Evolutionary conservation across 2,888 invertebrate species (phyloP).

Genomic region (Dinocampus coccinellae): DNA sequence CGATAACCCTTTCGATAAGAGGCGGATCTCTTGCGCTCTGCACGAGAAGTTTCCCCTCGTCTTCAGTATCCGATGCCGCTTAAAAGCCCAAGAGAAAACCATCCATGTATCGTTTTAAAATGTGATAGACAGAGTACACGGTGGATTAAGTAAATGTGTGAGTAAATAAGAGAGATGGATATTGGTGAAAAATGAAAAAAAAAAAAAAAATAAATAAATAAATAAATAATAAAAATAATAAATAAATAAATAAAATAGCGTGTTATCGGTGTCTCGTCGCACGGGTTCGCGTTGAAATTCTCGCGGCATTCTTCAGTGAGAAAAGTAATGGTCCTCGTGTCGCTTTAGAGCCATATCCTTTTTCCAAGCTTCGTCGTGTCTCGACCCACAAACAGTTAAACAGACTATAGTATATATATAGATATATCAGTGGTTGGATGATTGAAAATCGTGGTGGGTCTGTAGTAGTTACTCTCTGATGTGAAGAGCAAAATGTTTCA

Average conservation of each 20-base stretch:
- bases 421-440: background rate
- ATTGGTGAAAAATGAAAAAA: no score
- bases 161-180: no score
- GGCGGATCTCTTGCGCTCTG: slow-evolving; percentile 19
- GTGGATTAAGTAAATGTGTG: no score
- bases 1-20: slow-evolving; percentile 33
- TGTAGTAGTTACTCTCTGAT: background rate
- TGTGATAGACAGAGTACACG: no score
- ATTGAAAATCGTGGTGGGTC: background rate
- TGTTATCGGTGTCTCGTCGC: slow-evolving; percentile 16
- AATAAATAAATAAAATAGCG: background rate
- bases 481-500: slow-evolving; percentile 3
- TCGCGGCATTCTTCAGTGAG: slow-evolving; percentile 13
- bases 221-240: background rate
- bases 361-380: background rate
- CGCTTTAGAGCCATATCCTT: slow-evolving; percentile 13
- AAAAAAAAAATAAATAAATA: background rate
- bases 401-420: background rate
- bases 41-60: slow-evolving; percentile 9
- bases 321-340: slow-evolving; percentile 10
- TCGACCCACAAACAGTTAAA: background rate
- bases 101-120: slow-evolving; percentile 10
- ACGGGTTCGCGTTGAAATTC: slow-evolving; percentile 17
- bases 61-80: slow-evolving; percentile 13
- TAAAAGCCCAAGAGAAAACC: slow-evolving; percentile 24